phyloP scores from a whole-genome alignment of 2,113 vertebrate genomes.

The Nannobrachium achirus region DNA sequence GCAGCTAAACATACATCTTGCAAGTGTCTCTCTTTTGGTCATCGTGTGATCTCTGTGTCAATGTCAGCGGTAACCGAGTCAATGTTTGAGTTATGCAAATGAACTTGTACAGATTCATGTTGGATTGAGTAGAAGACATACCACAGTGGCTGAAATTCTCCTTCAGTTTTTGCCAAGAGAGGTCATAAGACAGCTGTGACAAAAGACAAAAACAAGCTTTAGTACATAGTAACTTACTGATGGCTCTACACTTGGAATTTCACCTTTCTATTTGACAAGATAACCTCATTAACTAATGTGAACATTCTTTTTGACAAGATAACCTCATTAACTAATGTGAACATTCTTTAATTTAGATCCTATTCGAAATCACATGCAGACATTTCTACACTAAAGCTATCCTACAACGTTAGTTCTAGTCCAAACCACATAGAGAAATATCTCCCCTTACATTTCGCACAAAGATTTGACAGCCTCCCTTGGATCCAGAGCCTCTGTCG shows the following conservation, averaged over 20 bases:
- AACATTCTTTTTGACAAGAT: no score
- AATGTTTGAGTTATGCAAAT: background rate
- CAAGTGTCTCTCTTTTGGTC: background rate
- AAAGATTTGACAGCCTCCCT: constrained; percentile 97
- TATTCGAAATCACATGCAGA: no score
- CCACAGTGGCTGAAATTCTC: constrained; percentile 98
- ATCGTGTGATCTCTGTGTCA: background rate
- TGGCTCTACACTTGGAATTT: no score
- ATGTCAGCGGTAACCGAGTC: background rate
- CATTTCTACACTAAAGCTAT: no score
- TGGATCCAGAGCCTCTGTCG: constrained; percentile 86
- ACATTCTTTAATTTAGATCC: no score
- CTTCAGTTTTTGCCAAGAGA: constrained; percentile 98
- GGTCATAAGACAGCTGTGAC: constrained; percentile 95
- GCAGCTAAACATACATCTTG: background rate
- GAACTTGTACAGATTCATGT: background rate
- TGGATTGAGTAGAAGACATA: constrained; percentile 74
- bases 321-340: no score
- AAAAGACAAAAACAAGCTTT: constrained; percentile 40
- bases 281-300: no score
- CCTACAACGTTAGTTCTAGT: background rate
- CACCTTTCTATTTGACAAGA: no score
- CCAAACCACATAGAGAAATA: background rate
- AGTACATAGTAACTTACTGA: background rate
- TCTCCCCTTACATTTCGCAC: constrained; percentile 92